A percentile compares a stretch with the other conserved stretches of the same genome.
phyloP scores from a whole-genome alignment of 2,113 vertebrate genomes.

The Podilymbus podiceps region DNA sequence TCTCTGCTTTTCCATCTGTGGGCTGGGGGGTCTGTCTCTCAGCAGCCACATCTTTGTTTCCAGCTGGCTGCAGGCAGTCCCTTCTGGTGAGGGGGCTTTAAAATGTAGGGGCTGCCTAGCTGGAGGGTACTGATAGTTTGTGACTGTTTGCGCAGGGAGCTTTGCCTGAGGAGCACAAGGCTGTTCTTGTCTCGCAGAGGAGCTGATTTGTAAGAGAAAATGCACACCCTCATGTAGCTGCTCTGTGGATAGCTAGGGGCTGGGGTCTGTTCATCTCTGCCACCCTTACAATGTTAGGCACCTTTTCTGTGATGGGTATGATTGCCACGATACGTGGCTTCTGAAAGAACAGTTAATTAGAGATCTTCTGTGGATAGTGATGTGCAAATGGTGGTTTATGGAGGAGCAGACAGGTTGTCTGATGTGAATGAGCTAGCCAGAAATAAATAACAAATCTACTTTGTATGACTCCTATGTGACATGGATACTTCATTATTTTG shows the following conservation, averaged over 20 bases:
- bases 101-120: background rate
- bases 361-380: background rate
- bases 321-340: background rate
- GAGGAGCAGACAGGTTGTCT: background rate
- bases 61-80: background rate
- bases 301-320: background rate
- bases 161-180: background rate
- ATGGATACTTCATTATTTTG: background rate
- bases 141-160: background rate
- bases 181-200: background rate
- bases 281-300: background rate
- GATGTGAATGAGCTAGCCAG: background rate
- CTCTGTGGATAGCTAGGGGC: background rate
- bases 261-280: background rate
- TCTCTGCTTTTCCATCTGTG: conserved; percentile 36
- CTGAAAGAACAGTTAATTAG: background rate
- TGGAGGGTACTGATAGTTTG: background rate
- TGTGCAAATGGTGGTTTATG: background rate
- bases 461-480: background rate
- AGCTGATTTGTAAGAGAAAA: background rate
- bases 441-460: background rate
- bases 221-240: background rate
- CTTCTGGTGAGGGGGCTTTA: background rate
- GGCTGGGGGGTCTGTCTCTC: background rate
- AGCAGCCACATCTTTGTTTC: background rate